Evolutionary conservation across 1,140 invertebrate genomes (phyloP).

Genomic region (Atopsyche davidsoni): DNA sequence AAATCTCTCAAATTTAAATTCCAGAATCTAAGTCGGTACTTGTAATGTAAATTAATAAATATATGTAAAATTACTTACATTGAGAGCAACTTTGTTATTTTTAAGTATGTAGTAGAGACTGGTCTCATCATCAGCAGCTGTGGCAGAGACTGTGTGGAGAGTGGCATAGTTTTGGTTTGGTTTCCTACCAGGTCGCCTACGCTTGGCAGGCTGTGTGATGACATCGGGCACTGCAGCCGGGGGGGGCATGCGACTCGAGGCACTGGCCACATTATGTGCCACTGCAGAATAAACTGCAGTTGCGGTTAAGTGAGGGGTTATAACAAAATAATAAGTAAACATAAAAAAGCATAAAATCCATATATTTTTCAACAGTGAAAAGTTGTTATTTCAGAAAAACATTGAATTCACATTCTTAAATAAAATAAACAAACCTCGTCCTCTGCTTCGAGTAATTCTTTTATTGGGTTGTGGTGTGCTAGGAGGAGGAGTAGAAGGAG

Average conservation of each 20-base stretch:
- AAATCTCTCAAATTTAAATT: too few relatives aligned
- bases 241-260: constrained; percentile 25
- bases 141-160: neutral
- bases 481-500: constrained; percentile 30
- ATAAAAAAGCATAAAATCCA: too few relatives aligned
- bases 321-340: neutral
- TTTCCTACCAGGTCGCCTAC: constrained; percentile 35
- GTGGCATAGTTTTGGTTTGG: constrained; percentile 25
- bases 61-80: constrained; percentile 48
- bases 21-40: too few relatives aligned
- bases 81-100: constrained; percentile 71
- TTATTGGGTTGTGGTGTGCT: constrained; percentile 43
- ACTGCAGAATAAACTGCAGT: constrained; percentile 1
- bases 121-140: constrained; percentile 62
- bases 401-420: too few relatives aligned
- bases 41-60: constrained; percentile 5
- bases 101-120: constrained; percentile 76
- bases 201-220: constrained; percentile 11
- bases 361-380: too few relatives aligned
- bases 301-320: neutral
- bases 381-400: too few relatives aligned
- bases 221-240: constrained; percentile 33
- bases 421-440: constrained; percentile 26
- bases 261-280: constrained; percentile 2
- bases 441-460: constrained; percentile 44